Conservation (phyloP, 2,888 invertebrate genomes). For the Eudemis profundana region DNA sequence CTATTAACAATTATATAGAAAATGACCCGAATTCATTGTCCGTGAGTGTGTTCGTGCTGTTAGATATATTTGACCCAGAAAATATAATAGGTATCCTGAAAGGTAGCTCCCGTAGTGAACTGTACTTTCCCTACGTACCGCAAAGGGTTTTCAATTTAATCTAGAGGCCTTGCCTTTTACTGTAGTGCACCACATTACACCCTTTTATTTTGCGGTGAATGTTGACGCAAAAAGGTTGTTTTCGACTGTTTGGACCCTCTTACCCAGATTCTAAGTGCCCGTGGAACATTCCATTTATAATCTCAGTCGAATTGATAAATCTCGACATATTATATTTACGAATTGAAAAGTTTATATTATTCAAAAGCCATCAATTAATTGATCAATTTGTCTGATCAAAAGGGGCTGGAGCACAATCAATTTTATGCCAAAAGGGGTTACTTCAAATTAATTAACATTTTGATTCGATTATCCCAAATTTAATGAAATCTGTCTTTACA, state of each 20-base stretch:
- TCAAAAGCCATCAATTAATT: background rate
- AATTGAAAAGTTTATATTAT: slow-evolving; percentile 3
- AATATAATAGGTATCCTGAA: too few relatives aligned
- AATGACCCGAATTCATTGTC: too few relatives aligned
- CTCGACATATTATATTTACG: slow-evolving; percentile 1
- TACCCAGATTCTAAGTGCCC: slow-evolving; percentile 14
- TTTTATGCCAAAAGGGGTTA: background rate
- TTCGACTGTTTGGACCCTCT: slow-evolving; percentile 25
- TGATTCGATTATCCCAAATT: background rate
- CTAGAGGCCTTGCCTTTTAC: slow-evolving; percentile 29
- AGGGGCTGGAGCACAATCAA: background rate
- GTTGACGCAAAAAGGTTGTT: slow-evolving; percentile 28
- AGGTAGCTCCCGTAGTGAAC: background rate
- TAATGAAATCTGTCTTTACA: background rate
- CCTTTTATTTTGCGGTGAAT: slow-evolving; percentile 31
- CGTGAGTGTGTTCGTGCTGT: too few relatives aligned
- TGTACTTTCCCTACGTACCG: slow-evolving; percentile 5
- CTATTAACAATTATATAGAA: too few relatives aligned
- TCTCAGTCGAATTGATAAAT: slow-evolving; percentile 6
- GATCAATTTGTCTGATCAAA: slow-evolving; percentile 2
- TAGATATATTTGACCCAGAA: too few relatives aligned
- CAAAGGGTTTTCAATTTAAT: slow-evolving; percentile 31
- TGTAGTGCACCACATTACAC: slow-evolving; percentile 29
- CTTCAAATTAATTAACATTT: slow-evolving; percentile 3
- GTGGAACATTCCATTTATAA: slow-evolving; percentile 24